Conservation (phyloP, 2,888 invertebrate genomes). For the Drosophila subquinaria region DNA sequence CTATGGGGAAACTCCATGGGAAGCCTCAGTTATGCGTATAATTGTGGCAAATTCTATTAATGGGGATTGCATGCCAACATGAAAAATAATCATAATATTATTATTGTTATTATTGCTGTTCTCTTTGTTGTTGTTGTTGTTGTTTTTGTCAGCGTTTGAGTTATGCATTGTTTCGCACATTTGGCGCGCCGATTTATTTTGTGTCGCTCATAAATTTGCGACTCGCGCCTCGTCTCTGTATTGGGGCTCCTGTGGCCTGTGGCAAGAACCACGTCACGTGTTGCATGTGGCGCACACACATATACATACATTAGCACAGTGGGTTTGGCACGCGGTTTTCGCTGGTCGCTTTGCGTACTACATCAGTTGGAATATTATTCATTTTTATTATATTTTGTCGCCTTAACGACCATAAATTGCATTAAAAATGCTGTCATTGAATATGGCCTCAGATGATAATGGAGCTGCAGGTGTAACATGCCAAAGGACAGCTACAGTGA, state of each 20-base stretch:
- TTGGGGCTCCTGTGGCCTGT: constrained; percentile 42
- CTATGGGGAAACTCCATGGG: not conserved
- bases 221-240: constrained; percentile 23
- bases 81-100: constrained; percentile 39
- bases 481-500: constrained; percentile 37
- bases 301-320: constrained; percentile 5
- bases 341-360: constrained; percentile 19
- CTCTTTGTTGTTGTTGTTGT: constrained; percentile 21
- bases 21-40: constrained; percentile 26
- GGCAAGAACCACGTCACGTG: constrained; percentile 71
- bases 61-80: constrained; percentile 56
- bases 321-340: constrained; percentile 49
- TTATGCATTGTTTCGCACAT: constrained; percentile 78
- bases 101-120: constrained; percentile 48
- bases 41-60: constrained; percentile 63
- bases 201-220: constrained; percentile 69
- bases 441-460: constrained; percentile 56
- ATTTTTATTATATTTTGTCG: constrained; percentile 82
- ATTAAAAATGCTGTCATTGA: constrained; percentile 79
- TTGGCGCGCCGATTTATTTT: constrained; percentile 76
- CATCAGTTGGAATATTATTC: constrained; percentile 76
- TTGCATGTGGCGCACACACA: constrained; percentile 59
- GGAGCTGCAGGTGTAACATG: constrained; percentile 46
- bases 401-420: constrained; percentile 82
- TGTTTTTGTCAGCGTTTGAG: constrained; percentile 57